Percentiles rank a stretch among this genome's conserved stretches.
Conservation (phyloP, 2,113 vertebrate genomes). For the Amia ocellicauda region DNA sequence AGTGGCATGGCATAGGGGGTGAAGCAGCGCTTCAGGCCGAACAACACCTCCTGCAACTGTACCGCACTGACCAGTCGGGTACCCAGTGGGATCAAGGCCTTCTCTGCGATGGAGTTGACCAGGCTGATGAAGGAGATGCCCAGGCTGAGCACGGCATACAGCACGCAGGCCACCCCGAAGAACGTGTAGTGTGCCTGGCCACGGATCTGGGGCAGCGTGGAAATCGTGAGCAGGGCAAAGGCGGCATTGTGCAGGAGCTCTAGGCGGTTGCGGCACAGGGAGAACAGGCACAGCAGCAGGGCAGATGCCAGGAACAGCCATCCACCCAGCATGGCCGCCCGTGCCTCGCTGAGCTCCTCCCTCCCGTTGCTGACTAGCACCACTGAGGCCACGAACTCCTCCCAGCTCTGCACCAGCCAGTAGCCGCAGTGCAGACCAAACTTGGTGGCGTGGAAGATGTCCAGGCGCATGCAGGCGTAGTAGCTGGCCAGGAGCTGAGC, state of each 20-base stretch:
- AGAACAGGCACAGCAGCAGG: constrained; percentile 20
- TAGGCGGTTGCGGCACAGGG: constrained; percentile 18
- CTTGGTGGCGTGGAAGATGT: constrained; percentile 24
- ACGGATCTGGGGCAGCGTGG: constrained; percentile 23
- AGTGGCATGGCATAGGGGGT: constrained; percentile 11
- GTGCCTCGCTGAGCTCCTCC: not conserved
- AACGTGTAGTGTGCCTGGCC: constrained; percentile 9
- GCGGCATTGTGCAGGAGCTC: constrained; percentile 20
- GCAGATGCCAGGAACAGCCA: constrained; percentile 25
- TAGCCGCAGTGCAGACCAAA: constrained; percentile 19
- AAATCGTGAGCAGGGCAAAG: constrained; percentile 15
- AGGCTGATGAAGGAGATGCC: constrained; percentile 23
- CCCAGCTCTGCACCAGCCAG: constrained; percentile 28
- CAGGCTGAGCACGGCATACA: constrained; percentile 22
- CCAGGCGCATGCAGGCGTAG: constrained; percentile 23
- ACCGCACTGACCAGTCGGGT: constrained; percentile 1
- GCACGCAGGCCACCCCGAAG: constrained; percentile 12
- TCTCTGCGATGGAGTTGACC: constrained; percentile 31
- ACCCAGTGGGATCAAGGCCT: constrained; percentile 22
- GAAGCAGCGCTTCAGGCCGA: constrained; percentile 18
- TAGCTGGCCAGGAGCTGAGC: constrained; percentile 29
- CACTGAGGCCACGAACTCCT: constrained; percentile 13
- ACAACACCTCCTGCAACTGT: constrained; percentile 23
- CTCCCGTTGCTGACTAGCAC: not conserved
- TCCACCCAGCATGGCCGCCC: constrained; percentile 9